Evolutionary conservation across 92 coral and sea anemone species (phyloP).

Genomic region (Isaurus tuberculatus): DNA sequence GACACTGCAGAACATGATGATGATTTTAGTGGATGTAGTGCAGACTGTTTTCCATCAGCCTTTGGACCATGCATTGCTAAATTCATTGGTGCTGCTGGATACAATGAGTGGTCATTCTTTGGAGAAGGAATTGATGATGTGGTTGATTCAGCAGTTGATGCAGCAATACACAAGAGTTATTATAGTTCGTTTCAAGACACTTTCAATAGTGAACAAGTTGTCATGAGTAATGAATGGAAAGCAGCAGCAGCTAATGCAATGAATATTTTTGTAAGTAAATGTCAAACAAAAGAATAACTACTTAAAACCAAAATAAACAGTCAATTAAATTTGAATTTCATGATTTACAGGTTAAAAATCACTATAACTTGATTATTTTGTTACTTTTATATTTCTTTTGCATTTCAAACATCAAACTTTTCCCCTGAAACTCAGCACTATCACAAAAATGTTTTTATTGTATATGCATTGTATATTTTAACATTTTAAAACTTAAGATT

Average conservation of each 20-base stretch:
- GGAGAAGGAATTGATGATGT: background rate
- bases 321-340: too few relatives aligned
- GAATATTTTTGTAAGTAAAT: conserved; percentile 7
- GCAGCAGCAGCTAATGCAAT: background rate
- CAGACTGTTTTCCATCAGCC: background rate
- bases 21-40: background rate
- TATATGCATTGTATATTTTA: too few relatives aligned
- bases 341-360: too few relatives aligned
- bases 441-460: too few relatives aligned
- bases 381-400: too few relatives aligned
- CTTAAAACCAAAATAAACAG: too few relatives aligned
- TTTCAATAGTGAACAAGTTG: background rate
- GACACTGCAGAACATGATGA: background rate
- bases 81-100: conserved; percentile 15
- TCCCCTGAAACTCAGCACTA: too few relatives aligned
- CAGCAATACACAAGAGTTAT: background rate
- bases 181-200: background rate
- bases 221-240: background rate
- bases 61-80: conserved; percentile 4
- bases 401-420: too few relatives aligned
- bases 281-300: background rate
- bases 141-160: background rate
- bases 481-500: too few relatives aligned
- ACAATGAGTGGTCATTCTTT: background rate
- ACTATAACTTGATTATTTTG: too few relatives aligned